Evolutionary conservation across 2,113 vertebrate genomes (phyloP).

Genomic region (Mesembrinibis cayennensis): DNA sequence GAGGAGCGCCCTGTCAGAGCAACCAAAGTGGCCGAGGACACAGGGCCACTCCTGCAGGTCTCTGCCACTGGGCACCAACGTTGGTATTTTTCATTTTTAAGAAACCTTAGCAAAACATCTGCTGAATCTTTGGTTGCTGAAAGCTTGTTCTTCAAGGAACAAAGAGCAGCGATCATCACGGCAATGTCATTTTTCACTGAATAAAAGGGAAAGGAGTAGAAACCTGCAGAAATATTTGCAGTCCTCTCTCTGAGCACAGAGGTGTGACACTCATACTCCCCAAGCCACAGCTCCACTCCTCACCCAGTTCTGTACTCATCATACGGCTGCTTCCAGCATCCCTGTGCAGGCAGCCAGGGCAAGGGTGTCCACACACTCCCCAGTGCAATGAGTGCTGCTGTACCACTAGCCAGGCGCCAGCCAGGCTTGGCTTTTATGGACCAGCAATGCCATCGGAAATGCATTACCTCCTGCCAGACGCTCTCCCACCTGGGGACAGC

Average conservation of each 20-base stretch:
- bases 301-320: fast-evolving
- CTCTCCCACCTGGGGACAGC: not conserved
- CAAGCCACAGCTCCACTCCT: not conserved
- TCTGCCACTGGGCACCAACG: fast-evolving
- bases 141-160: not conserved
- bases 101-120: not conserved
- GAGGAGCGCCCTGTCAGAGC: not conserved
- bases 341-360: not conserved
- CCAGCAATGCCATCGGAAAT: not conserved
- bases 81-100: fast-evolving
- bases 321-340: not conserved
- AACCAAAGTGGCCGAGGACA: not conserved
- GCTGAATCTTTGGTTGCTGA: not conserved
- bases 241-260: not conserved
- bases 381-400: fast-evolving
- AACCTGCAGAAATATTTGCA: not conserved
- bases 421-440: not conserved
- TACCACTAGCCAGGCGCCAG: not conserved
- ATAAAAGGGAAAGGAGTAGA: not conserved
- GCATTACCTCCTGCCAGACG: not conserved
- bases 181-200: not conserved
- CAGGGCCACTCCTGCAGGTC: not conserved
- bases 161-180: not conserved
- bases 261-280: not conserved
- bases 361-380: not conserved